Percentiles rank a stretch among this genome's conserved stretches.
Conservation (phyloP, 1,140 invertebrate species). For the Dinothrombium tinctorium region DNA sequence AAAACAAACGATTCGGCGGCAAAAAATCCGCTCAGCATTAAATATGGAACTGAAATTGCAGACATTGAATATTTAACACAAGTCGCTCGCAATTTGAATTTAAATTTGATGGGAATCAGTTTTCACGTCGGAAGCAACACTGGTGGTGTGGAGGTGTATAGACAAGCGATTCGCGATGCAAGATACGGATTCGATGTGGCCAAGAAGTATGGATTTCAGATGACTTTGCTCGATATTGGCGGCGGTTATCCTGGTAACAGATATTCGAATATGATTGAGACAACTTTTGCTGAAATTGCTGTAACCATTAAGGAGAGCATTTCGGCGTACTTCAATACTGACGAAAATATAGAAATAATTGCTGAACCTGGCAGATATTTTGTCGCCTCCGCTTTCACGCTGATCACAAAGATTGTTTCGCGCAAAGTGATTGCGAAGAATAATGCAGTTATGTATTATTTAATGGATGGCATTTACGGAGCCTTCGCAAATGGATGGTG, state of each 20-base stretch:
- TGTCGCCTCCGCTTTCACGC: constrained; percentile 24
- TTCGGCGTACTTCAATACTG: constrained; percentile 21
- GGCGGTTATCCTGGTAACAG: constrained; percentile 25
- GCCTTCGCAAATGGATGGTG: constrained; percentile 45
- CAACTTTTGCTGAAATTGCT: constrained; percentile 13
- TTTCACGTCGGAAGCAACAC: constrained; percentile 58
- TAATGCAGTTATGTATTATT: constrained; percentile 58
- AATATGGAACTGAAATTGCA: constrained; percentile 72
- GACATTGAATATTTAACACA: constrained; percentile 54
- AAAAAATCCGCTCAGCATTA: constrained; percentile 71
- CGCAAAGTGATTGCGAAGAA: constrained; percentile 19
- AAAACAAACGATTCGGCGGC: constrained; percentile 63
- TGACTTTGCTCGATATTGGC: constrained; percentile 25
- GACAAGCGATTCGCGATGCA: constrained; percentile 22
- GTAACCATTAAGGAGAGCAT: constrained; percentile 17
- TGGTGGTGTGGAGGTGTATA: constrained; percentile 20
- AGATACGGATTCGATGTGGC: constrained; percentile 22
- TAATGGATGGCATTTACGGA: constrained; percentile 94
- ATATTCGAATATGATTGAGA: constrained; percentile 9
- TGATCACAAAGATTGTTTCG: constrained; percentile 24
- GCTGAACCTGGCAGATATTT: constrained; percentile 27
- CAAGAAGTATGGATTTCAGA: constrained; percentile 19
- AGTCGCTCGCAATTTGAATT: constrained; percentile 38
- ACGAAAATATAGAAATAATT: constrained; percentile 20
- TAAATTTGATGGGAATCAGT: constrained; percentile 55